phyloP scores from a whole-genome alignment of 1,140 invertebrate species.

The Drosophila busckii region DNA sequence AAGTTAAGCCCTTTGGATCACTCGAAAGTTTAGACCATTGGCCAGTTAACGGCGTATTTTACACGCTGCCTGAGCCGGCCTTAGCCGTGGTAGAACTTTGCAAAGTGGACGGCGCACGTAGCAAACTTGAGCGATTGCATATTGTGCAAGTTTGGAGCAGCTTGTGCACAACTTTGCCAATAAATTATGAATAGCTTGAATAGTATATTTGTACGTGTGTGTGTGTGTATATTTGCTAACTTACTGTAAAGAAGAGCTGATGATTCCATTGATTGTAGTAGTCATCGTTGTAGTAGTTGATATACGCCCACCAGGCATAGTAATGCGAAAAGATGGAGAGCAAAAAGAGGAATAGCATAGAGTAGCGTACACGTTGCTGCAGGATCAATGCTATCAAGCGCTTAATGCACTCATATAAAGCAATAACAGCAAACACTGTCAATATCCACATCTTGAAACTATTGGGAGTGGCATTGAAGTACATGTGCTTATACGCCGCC shows the following conservation, averaged over 20 bases:
- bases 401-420: conserved; percentile 86
- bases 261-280: conserved; percentile 88
- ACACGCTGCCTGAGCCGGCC: no score
- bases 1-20: no score
- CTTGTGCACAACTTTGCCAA: conserved; percentile 49
- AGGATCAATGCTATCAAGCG: conserved; percentile 82
- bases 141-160: conserved; percentile 66
- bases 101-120: conserved; percentile 1
- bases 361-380: conserved; percentile 81
- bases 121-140: conserved; percentile 45
- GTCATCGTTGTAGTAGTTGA: conserved; percentile 92
- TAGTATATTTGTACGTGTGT: conserved; percentile 15
- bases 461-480: conserved; percentile 89
- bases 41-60: no score
- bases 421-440: conserved; percentile 84
- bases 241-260: conserved; percentile 86
- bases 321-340: conserved; percentile 89
- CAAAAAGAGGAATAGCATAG: conserved; percentile 86
- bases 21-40: no score
- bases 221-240: conserved; percentile 5
- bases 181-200: conserved; percentile 58
- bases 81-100: no score
- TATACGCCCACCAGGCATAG: conserved; percentile 91
- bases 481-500: conserved; percentile 89
- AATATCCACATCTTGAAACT: conserved; percentile 88